Evolutionary conservation across 92 coral and sea anemone genomes (phyloP), one percentile per base, ranked within the genome.

Genomic region (Palythoa grandis): DNA sequence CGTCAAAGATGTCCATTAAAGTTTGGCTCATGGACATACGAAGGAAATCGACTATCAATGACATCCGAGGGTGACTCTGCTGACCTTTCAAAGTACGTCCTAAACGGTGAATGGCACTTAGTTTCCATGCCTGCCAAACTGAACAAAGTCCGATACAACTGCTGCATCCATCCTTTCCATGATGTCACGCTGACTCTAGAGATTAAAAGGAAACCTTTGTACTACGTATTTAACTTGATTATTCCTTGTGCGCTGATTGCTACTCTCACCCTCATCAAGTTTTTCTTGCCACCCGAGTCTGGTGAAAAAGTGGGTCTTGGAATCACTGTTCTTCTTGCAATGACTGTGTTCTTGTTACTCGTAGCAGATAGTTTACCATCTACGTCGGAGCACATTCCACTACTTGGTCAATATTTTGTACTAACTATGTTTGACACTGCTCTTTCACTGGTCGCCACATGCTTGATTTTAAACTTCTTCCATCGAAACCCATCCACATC

Each of bases 21-120:
- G 38, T 96, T 96, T 38, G 99, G 99, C 77, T 96, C 99, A 47
- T 96, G 99, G 99, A 93, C 96, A 25, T 93, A 92, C 72, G 89
- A 72, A 39, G 96, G 98, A 3, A 93, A 91, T 86, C 96, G 98
- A 43, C 74, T 96, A 47, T 74, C 91, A 20, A 91, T 96, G 93
- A 58, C 72, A n/a, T 90, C 95, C 39, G 38, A 90, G 6, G 76
- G 88, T 17, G 53, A 89, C 10, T 89, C 95, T 8, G 98, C 95
- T 3, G 98, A 96, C 63, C 85, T 88, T 0, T 70, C 56, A 39
- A 75, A 86, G 83, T 95, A 88, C 85, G 92, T 92, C 57, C 92
- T 89, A 43, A 95, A 91, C 82, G 96, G 98, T 7, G 98, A 95
- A 73, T 96, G 97, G 98, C 88, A 88, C 25, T 74, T 95, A 22